These are phyloP conservation scores for Drosophila novamexicana DNA, from an alignment of 1,140 invertebrate genomes.

Conservation along the genomic window DNA sequence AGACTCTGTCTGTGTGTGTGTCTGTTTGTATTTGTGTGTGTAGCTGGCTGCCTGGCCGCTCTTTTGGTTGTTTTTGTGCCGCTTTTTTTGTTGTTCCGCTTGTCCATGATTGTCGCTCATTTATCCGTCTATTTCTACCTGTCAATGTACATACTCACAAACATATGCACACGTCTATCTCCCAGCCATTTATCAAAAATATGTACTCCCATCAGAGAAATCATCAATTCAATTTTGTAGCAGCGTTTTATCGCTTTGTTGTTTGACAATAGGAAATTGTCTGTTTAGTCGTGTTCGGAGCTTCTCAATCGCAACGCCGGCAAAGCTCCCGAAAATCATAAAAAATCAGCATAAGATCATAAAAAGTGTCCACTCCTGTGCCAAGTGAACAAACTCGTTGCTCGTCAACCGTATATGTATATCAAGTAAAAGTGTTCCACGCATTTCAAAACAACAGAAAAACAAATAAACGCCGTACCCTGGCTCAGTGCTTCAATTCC, in stretches of 20 bases:
- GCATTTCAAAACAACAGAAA: slow-evolving; percentile 15
- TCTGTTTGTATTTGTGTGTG: background rate
- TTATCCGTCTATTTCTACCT: slow-evolving; percentile 58
- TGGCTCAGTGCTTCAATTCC: background rate
- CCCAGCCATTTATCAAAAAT: slow-evolving; percentile 41
- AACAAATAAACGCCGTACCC: slow-evolving; percentile 12
- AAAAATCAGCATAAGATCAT: slow-evolving; percentile 12
- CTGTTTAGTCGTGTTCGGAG: slow-evolving; percentile 63
- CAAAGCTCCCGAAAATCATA: slow-evolving; percentile 13
- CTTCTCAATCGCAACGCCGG: slow-evolving; percentile 54
- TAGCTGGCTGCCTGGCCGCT: slow-evolving; percentile 17
- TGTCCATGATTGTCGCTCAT: slow-evolving; percentile 59
- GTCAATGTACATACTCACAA: slow-evolving; percentile 31
- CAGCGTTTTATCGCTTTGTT: slow-evolving; percentile 34
- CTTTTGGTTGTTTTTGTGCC: slow-evolving; percentile 51
- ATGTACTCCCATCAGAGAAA: slow-evolving; percentile 41
- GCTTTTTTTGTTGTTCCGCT: slow-evolving; percentile 42
- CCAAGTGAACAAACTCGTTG: slow-evolving; percentile 10
- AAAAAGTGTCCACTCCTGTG: slow-evolving; percentile 11
- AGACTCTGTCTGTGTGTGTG: background rate
- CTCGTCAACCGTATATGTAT: slow-evolving; percentile 15
- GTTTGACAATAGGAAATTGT: slow-evolving; percentile 43
- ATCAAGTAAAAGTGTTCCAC: slow-evolving; percentile 47
- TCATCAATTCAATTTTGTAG: slow-evolving; percentile 57
- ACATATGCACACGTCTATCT: slow-evolving; percentile 17